A percentile compares a stretch with the other conserved stretches of the same genome.
Evolutionary conservation across 2,113 vertebrate genomes (phyloP).

Genomic region (Dicentrarchus labrax): DNA sequence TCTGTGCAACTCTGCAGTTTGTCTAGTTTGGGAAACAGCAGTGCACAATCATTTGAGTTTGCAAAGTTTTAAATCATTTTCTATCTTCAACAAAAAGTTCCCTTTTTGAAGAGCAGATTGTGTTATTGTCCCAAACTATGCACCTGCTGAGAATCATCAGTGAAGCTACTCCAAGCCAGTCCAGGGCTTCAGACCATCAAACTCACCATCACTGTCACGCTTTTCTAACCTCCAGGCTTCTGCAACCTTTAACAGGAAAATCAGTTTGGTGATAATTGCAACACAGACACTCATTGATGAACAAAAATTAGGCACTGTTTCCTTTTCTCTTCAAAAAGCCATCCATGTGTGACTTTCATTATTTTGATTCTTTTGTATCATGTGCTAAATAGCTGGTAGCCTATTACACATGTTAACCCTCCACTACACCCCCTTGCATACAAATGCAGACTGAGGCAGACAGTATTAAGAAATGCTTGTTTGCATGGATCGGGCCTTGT

Average conservation of each 20-base stretch:
- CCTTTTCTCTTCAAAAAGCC: neutral
- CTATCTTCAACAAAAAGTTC: conserved; percentile 7
- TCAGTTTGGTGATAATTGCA: neutral
- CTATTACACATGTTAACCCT: conserved; percentile 26
- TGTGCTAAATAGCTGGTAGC: conserved; percentile 21
- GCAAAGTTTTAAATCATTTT: neutral
- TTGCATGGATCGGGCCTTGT: conserved; percentile 67
- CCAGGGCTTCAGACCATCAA: neutral
- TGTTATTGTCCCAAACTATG: neutral
- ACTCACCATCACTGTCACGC: neutral
- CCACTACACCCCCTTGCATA: conserved; percentile 19
- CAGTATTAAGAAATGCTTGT: conserved; percentile 62
- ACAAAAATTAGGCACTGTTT: neutral
- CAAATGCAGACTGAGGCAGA: conserved; percentile 39
- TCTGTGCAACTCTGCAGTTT: conserved; percentile 2
- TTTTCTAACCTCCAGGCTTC: neutral
- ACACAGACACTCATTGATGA: neutral
- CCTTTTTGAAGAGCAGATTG: neutral
- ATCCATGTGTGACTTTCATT: neutral
- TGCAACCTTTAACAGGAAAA: neutral
- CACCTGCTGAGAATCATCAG: neutral
- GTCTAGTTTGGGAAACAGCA: neutral
- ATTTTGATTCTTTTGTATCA: neutral
- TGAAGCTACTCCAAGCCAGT: neutral
- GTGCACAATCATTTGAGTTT: neutral